Evolutionary conservation across 92 coral and sea anemone species (phyloP).

Genomic region (Parazoanthus swiftii): DNA sequence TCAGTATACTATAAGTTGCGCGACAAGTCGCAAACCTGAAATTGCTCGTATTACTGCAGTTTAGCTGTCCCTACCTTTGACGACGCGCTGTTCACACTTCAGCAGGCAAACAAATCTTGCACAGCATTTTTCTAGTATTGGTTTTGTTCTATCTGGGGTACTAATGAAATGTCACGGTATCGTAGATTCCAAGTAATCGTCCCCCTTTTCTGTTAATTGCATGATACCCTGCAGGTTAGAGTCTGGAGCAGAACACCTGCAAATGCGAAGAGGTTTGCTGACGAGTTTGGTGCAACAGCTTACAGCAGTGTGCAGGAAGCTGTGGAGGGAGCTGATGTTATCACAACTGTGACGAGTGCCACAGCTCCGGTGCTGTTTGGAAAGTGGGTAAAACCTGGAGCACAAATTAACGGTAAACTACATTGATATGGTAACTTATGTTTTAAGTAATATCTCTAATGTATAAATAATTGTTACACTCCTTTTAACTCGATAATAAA

Average conservation of each 20-base stretch:
- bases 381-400: constrained; percentile 93
- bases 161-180: no score
- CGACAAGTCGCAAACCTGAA: no score
- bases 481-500: no score
- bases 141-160: no score
- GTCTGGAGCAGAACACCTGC: constrained; percentile 63
- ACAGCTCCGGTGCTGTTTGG: constrained; percentile 71
- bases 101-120: no score
- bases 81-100: no score
- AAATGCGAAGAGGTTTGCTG: constrained; percentile 85
- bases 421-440: neutral
- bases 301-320: constrained; percentile 74
- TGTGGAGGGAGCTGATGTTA: constrained; percentile 82
- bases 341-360: constrained; percentile 80
- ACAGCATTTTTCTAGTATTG: no score
- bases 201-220: neutral
- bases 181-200: neutral
- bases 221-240: constrained; percentile 26
- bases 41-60: no score
- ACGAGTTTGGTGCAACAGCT: constrained; percentile 79
- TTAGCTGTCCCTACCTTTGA: no score
- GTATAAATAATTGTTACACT: no score
- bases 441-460: no score
- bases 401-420: constrained; percentile 73
- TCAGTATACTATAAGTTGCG: no score